phyloP scores from a whole-genome alignment of 2,113 vertebrate species.

The Taxidea taxus region DNA sequence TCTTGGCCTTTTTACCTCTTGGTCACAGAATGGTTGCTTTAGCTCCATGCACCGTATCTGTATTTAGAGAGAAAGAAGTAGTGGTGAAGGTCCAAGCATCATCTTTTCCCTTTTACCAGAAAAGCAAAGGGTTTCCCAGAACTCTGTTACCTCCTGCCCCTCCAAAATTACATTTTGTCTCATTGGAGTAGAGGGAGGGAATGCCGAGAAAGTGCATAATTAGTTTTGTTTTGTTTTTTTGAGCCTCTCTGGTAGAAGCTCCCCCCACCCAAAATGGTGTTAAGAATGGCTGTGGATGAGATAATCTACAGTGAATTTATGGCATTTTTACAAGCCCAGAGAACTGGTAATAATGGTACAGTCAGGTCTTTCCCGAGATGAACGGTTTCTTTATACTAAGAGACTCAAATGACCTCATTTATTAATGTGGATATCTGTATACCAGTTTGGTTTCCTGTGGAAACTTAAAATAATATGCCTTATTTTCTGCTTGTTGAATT shows the following conservation, averaged over 20 bases:
- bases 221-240: not conserved
- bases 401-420: not conserved
- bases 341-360: not conserved
- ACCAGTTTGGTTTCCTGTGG: not conserved
- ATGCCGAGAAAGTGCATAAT: not conserved
- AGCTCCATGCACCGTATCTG: not conserved
- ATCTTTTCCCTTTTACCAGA: not conserved
- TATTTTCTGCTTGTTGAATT: not conserved
- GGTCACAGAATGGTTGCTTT: not conserved
- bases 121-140: not conserved
- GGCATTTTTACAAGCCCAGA: not conserved
- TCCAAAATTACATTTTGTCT: not conserved
- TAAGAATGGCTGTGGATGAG: not conserved
- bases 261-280: not conserved
- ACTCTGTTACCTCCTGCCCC: accelerated
- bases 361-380: not conserved
- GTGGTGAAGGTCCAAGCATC: not conserved
- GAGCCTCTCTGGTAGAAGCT: not conserved
- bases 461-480: not conserved
- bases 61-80: not conserved
- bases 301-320: not conserved
- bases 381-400: not conserved
- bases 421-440: not conserved
- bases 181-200: not conserved
- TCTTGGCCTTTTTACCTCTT: not conserved